Evolutionary conservation across 2,888 invertebrate species (phyloP).

Genomic region (Protophormia terraenovae): DNA sequence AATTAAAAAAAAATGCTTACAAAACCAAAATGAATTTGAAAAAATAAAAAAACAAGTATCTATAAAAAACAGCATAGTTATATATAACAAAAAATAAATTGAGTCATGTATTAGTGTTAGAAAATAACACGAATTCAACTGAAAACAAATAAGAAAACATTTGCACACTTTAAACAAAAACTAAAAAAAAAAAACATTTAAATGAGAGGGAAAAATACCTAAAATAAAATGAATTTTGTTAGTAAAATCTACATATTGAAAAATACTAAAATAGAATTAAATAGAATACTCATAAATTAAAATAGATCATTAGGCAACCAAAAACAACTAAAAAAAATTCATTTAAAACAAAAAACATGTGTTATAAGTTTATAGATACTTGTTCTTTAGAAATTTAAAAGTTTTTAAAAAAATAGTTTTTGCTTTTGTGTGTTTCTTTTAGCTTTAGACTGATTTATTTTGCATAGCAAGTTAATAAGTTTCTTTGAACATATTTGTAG

Average conservation of each 20-base stretch:
- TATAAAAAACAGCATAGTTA: background rate
- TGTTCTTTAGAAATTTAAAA: background rate
- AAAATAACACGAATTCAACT: constrained; percentile 8
- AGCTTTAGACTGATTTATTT: no score
- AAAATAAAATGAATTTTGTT: background rate
- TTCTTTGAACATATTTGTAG: no score
- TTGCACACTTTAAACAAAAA: background rate
- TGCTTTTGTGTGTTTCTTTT: no score
- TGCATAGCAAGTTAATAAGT: no score
- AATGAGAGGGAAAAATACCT: background rate
- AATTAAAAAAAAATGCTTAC: constrained; percentile 22
- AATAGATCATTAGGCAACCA: constrained; percentile 14
- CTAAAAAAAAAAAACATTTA: background rate
- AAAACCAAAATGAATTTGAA: background rate
- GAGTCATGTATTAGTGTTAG: constrained; percentile 28
- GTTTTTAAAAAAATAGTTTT: no score
- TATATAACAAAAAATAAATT: constrained; percentile 24
- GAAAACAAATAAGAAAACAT: background rate
- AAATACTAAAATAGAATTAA: constrained; percentile 9
- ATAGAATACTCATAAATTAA: constrained; percentile 31
- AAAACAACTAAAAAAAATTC: background rate
- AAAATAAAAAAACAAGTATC: background rate
- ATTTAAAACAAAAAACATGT: background rate
- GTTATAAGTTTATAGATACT: background rate
- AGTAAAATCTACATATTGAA: background rate